Conservation (phyloP, 2,888 invertebrate genomes). For the Trachelus troglodyta region DNA sequence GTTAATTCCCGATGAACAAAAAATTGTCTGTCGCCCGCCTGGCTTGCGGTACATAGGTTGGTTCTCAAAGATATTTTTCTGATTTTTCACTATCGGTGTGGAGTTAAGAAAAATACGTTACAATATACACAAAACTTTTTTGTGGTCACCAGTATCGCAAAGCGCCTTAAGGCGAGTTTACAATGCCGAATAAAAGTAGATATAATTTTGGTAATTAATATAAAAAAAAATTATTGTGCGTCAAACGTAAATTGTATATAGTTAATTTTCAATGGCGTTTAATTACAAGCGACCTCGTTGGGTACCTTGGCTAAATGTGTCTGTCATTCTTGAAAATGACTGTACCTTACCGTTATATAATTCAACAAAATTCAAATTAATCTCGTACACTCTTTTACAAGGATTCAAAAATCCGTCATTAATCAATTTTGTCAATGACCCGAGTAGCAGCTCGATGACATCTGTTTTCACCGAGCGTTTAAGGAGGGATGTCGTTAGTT, state of each 20-base stretch:
- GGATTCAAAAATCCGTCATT: not conserved
- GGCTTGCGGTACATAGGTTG: no score
- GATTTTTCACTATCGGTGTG: no score
- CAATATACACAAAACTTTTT: not conserved
- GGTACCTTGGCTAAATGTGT: not conserved
- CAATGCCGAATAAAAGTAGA: not conserved
- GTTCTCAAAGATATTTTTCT: no score
- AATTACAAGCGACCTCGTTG: not conserved
- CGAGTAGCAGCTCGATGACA: not conserved
- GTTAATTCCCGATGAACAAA: no score
- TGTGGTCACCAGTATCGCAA: constrained; percentile 12
- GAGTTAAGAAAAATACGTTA: no score
- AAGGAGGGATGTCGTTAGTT: fast-evolving
- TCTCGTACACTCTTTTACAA: not conserved
- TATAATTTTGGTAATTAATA: not conserved
- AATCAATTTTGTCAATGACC: not conserved
- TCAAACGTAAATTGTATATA: not conserved
- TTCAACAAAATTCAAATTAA: not conserved
- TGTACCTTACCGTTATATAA: not conserved
- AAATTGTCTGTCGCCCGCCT: no score
- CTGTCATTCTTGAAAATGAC: not conserved
- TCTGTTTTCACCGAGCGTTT: not conserved
- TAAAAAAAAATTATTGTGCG: not conserved
- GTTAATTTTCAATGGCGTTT: not conserved
- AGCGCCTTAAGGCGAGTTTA: not conserved